Evolutionary conservation across 2,888 invertebrate species (phyloP), one percentile per base, ranked within the genome.

Genomic region (Melolontha melolontha): DNA sequence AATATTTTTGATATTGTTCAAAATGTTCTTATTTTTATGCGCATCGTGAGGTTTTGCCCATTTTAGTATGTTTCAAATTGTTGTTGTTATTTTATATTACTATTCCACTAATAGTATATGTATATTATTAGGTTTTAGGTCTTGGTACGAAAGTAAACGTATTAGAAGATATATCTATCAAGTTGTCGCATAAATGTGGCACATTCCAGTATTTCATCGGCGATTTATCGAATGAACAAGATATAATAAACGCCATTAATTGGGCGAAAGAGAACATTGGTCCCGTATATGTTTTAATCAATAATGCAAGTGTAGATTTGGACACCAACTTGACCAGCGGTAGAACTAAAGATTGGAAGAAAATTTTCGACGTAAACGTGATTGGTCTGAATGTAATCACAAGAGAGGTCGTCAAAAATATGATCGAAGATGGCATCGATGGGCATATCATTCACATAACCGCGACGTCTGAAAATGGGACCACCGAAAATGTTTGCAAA

Each of bases 201-300:
- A 8, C 47, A 1, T 47, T 47, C 12, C 47, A 47, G 14, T 47
- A 47, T 17, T 47, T 16, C 47, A 14, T 14, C 14, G 17, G 6
- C 22, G 69, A 69, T 16, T 12, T 69, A 14, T 47, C 52, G 1
- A 67, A 51, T 2, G 63, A 62, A 22, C 59, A 47, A 12, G 63
- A 69, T n/a, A 44, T 69, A 12, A 17, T 66, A 16, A 14, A 50
- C 5, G 52, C 65, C 10, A 67, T 70, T n/a, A 22, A 50, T 40
- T 70, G 70, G 70, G 47, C 63, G 8, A 55, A 47, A 5, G 8
- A 5, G 1, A 62, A 67, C 16, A 49, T 70, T 34, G 64, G 70
- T n/a, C 67, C 67, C 5, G 16, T 67, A 29, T 49, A 70, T 34
- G 51, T 70, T 14, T 52, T 70, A 11, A 63, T 70, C 16, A 70